Conservation (phyloP, 2,113 vertebrate genomes). For the Nymphicus hollandicus region DNA sequence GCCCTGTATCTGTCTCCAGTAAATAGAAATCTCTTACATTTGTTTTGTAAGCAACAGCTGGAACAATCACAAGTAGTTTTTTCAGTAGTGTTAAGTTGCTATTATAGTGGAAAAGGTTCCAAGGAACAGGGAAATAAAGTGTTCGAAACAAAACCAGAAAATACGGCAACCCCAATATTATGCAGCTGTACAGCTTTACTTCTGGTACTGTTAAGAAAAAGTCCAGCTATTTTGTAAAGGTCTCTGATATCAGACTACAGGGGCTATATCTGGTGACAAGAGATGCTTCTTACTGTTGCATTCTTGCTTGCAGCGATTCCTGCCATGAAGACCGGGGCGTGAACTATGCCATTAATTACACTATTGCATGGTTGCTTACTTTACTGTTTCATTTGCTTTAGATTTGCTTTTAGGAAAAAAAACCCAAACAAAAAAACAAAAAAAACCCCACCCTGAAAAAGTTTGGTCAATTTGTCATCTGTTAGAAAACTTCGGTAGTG, state of each 20-base stretch:
- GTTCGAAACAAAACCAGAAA: background rate
- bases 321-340: rapidly evolving
- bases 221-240: background rate
- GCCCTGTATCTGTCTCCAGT: background rate
- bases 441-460: background rate
- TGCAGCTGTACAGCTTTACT: background rate
- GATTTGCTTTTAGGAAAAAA: background rate
- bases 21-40: constrained; percentile 2
- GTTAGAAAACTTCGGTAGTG: background rate
- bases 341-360: background rate
- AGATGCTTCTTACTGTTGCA: background rate
- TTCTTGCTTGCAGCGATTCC: background rate
- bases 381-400: background rate
- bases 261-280: background rate
- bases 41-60: constrained; percentile 23
- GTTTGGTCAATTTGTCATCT: background rate
- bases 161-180: background rate
- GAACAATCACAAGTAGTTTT: background rate
- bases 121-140: background rate
- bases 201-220: background rate
- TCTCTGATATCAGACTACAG: background rate
- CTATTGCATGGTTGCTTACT: background rate
- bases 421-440: background rate
- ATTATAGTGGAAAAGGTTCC: background rate
- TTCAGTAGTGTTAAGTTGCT: background rate